These are phyloP conservation scores for Parnassius glacialis DNA, from an alignment of 2,888 invertebrate genomes.

Conservation along the genomic window DNA sequence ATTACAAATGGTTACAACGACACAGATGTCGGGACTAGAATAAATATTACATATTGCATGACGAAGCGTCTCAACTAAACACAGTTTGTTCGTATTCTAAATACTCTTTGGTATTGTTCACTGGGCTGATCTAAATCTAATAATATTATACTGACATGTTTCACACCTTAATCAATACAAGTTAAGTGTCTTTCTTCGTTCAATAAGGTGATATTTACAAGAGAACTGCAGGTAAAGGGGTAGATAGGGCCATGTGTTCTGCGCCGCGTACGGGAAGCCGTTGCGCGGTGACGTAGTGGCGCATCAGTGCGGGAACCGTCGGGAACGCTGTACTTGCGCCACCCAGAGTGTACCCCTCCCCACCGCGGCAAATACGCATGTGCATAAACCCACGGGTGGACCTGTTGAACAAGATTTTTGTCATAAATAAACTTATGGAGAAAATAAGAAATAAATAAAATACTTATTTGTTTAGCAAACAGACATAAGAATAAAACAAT, in stretches of 20 bases:
- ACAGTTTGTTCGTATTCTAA: slow-evolving; percentile 43
- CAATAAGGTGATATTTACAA: slow-evolving; percentile 61
- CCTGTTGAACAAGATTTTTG: slow-evolving; percentile 75
- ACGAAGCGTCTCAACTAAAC: slow-evolving; percentile 41
- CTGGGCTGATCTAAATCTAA: slow-evolving; percentile 62
- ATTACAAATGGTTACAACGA: background rate
- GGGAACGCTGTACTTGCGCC: slow-evolving; percentile 96
- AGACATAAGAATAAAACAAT: too few species aligned
- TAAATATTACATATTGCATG: slow-evolving; percentile 34
- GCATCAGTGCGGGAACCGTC: slow-evolving; percentile 96
- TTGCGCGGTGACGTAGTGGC: slow-evolving; percentile 93
- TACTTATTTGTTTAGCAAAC: too few species aligned
- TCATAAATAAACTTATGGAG: background rate
- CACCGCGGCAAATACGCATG: slow-evolving; percentile 93
- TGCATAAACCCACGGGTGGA: slow-evolving; percentile 98
- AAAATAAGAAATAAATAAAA: too few species aligned
- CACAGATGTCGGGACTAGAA: slow-evolving; percentile 20
- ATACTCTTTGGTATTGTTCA: slow-evolving; percentile 74
- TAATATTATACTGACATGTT: slow-evolving; percentile 28
- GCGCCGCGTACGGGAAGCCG: slow-evolving; percentile 96
- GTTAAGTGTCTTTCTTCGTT: background rate
- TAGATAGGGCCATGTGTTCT: slow-evolving; percentile 96
- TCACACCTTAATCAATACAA: too few species aligned
- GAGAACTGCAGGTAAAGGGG: slow-evolving; percentile 94
- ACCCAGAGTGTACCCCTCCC: slow-evolving; percentile 93